phyloP scores from a whole-genome alignment of 2,888 invertebrate species.

The Sinelater perroti region DNA sequence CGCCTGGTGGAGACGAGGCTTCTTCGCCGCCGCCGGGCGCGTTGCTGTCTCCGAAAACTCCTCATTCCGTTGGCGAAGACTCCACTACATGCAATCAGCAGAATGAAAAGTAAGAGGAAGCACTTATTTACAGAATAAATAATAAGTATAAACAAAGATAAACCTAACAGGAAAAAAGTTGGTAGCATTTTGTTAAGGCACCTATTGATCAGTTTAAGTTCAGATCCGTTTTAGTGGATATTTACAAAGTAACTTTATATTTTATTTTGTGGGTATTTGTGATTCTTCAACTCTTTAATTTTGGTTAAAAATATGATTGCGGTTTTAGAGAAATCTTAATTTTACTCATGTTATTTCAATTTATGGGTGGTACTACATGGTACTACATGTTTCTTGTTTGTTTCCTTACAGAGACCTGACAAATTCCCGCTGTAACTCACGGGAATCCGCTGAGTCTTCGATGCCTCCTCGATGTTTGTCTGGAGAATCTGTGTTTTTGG shows the following conservation, averaged over 20 bases:
- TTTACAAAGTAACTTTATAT: no score
- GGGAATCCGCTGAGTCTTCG: conserved; percentile 76
- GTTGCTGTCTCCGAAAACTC: conserved; percentile 55
- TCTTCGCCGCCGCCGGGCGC: conserved; percentile 57
- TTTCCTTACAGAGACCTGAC: conserved; percentile 73
- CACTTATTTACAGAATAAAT: no score
- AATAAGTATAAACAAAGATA: no score
- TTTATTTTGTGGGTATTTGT: no score
- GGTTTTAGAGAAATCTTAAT: no score
- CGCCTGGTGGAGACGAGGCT: conserved; percentile 56
- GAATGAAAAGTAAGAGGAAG: conserved; percentile 51
- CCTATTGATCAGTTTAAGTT: no score
- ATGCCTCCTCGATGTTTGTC: conserved; percentile 79
- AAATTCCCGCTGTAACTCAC: conserved; percentile 83
- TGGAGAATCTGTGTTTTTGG: conserved; percentile 79
- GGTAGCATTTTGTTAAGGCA: no score
- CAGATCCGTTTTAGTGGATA: no score
- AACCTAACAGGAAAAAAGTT: no score
- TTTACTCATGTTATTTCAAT: no score
- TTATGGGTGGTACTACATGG: not conserved
- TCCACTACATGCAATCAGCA: conserved; percentile 47
- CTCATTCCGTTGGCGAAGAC: conserved; percentile 54
- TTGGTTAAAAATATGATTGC: no score
- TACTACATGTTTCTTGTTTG: not conserved
- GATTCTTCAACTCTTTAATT: no score